Percentiles rank a stretch among this genome's conserved stretches.
Evolutionary conservation across 1,140 invertebrate species (phyloP).

Genomic region (Apis cerana): DNA sequence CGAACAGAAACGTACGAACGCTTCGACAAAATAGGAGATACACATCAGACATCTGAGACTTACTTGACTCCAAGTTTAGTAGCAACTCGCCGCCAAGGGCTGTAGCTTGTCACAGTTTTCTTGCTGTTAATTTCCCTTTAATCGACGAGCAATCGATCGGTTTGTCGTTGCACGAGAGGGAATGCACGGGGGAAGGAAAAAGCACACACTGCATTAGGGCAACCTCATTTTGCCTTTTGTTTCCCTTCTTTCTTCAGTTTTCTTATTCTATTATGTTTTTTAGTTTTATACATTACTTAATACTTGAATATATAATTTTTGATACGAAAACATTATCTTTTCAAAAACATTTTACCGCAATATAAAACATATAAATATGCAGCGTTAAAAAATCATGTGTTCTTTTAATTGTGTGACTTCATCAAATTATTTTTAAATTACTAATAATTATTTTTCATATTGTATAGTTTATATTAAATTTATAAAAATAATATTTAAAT

Average conservation of each 20-base stretch:
- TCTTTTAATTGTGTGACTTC: not conserved
- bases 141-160: conserved; percentile 74
- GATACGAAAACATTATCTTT: not conserved
- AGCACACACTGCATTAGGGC: conserved; percentile 81
- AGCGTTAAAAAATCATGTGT: not conserved
- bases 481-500: conserved; percentile 12
- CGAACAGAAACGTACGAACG: conserved; percentile 66
- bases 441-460: conserved; percentile 14
- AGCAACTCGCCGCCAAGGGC: conserved; percentile 94
- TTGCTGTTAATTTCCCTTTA: conserved; percentile 80
- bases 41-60: conserved; percentile 82
- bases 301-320: not conserved
- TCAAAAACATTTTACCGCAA: not conserved
- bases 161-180: conserved; percentile 77
- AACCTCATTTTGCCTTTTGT: conserved; percentile 67
- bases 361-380: not conserved
- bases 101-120: conserved; percentile 85
- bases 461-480: conserved; percentile 22
- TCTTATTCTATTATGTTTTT: conserved; percentile 39
- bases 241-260: conserved; percentile 57
- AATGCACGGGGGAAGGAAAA: conserved; percentile 80
- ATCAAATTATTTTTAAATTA: not conserved
- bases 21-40: conserved; percentile 67
- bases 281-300: conserved; percentile 11
- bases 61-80: conserved; percentile 96